phyloP scores from a whole-genome alignment of 2,888 invertebrate species.

The Geotrupes spiniger region DNA sequence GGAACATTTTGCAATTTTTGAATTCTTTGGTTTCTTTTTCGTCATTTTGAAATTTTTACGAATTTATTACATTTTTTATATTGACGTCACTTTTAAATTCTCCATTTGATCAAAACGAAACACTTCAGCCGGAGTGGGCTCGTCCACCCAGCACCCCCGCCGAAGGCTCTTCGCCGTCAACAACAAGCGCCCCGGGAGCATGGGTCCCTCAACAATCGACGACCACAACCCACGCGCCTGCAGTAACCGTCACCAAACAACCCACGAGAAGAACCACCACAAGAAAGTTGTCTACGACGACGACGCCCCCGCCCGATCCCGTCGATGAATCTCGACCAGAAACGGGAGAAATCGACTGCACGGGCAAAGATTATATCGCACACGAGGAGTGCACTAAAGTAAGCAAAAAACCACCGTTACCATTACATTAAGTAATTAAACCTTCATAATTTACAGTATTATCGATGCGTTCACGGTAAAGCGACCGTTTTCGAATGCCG shows the following conservation, averaged over 20 bases:
- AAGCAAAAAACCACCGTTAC: no score
- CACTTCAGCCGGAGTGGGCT: slow-evolving; percentile 74
- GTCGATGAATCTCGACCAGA: slow-evolving; percentile 21
- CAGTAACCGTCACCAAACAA: slow-evolving; percentile 24
- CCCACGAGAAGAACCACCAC: slow-evolving; percentile 14
- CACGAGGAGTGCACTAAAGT: slow-evolving; percentile 60
- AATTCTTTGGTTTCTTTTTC: no score
- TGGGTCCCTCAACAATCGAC: slow-evolving; percentile 32
- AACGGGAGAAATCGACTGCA: slow-evolving; percentile 50
- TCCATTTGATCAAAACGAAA: no score
- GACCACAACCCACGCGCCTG: slow-evolving; percentile 27
- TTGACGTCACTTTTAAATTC: no score
- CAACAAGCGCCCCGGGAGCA: slow-evolving; percentile 34
- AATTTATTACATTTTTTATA: no score
- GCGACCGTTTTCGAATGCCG: slow-evolving; percentile 71
- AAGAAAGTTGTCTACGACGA: slow-evolving; percentile 11
- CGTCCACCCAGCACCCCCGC: slow-evolving; percentile 68
- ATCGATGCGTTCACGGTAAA: slow-evolving; percentile 79
- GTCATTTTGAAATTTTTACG: no score
- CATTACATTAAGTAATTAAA: no score
- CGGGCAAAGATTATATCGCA: slow-evolving; percentile 56
- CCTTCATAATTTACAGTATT: slow-evolving; percentile 68
- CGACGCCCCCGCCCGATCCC: slow-evolving; percentile 5
- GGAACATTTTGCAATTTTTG: no score
- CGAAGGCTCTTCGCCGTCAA: slow-evolving; percentile 36